A percentile compares a stretch with the other conserved stretches of the same genome.
These are phyloP conservation scores for Hemicordylus capensis DNA, from an alignment of 2,113 vertebrate genomes.

Conservation along the genomic window DNA sequence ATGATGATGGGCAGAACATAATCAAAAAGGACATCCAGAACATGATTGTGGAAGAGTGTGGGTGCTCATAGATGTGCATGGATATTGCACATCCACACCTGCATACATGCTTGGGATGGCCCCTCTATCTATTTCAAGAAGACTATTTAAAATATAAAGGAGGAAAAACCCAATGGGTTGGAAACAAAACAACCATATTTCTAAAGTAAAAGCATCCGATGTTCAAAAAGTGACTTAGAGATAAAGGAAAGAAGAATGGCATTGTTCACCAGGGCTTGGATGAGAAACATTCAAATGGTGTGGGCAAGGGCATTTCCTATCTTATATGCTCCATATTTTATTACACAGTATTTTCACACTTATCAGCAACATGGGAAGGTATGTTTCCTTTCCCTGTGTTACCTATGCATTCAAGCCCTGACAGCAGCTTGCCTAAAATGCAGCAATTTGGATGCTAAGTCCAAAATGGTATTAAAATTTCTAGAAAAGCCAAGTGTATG, in stretches of 20 bases:
- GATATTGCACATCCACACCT: neutral
- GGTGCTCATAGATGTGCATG: constrained; percentile 85
- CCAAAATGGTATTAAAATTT: constrained; percentile 64
- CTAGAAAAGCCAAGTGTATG: constrained; percentile 76
- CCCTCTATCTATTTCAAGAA: constrained; percentile 33
- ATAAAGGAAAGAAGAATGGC: constrained; percentile 63
- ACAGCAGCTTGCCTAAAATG: constrained; percentile 67
- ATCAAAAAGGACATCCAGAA: constrained; percentile 99
- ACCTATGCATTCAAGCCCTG: constrained; percentile 63
- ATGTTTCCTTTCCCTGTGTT: constrained; percentile 54
- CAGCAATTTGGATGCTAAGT: constrained; percentile 61
- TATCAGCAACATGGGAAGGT: constrained; percentile 56
- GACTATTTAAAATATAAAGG: constrained; percentile 54
- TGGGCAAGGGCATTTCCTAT: constrained; percentile 56
- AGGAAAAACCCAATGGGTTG: constrained; percentile 44
- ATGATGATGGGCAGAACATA: constrained; percentile 96
- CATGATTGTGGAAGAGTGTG: constrained; percentile 99
- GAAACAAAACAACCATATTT: constrained; percentile 54
- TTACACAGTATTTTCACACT: constrained; percentile 55
- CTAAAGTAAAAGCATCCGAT: constrained; percentile 47
- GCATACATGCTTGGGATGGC: neutral
- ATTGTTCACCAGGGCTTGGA: constrained; percentile 66
- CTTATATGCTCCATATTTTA: constrained; percentile 62
- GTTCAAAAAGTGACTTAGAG: constrained; percentile 36
- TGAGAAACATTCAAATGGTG: constrained; percentile 54